phyloP scores from a whole-genome alignment of 23 tunicate species.

The Phallusia fumigata region DNA sequence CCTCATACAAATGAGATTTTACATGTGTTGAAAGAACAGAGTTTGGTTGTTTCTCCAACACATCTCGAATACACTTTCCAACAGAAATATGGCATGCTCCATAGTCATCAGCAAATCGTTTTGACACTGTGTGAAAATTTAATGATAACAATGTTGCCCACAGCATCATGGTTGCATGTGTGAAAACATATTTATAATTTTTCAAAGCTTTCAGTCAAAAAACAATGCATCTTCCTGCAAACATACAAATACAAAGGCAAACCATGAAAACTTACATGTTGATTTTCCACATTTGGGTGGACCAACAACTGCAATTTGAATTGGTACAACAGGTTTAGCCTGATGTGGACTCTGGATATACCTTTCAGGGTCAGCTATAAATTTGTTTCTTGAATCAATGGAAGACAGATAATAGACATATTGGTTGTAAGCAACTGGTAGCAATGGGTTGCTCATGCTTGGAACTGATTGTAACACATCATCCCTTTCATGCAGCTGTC shows the following conservation, averaged over 20 bases:
- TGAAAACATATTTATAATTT: too few relatives aligned
- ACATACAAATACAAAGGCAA: too few relatives aligned
- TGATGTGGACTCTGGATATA: slow-evolving; percentile 55
- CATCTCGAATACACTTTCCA: slow-evolving; percentile 46
- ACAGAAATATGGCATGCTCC: slow-evolving; percentile 61
- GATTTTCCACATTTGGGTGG: slow-evolving; percentile 98
- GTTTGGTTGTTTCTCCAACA: slow-evolving; percentile 56
- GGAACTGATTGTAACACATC: slow-evolving; percentile 53
- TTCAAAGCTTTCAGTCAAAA: not conserved
- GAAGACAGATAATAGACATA: slow-evolving; percentile 66
- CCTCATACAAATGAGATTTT: slow-evolving; percentile 35
- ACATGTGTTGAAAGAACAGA: slow-evolving; percentile 50
- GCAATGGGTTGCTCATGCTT: slow-evolving; percentile 30
- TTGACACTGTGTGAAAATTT: slow-evolving; percentile 41
- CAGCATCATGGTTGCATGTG: too few relatives aligned
- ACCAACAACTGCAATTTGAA: slow-evolving; percentile 79
- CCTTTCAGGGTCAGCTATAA: slow-evolving; percentile 57
- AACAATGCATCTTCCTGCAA: not conserved
- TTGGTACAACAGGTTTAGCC: slow-evolving; percentile 75
- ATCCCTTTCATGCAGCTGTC: slow-evolving; percentile 21
- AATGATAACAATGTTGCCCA: too few relatives aligned
- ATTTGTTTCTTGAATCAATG: slow-evolving; percentile 57
- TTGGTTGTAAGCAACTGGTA: slow-evolving; percentile 80
- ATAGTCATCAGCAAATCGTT: slow-evolving; percentile 49
- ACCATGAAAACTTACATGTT: slow-evolving; percentile 64